Percentiles rank a stretch among this genome's conserved stretches.
phyloP scores from a whole-genome alignment of 2,797 vertebrate genomes.

The Darevskia nairensis region DNA sequence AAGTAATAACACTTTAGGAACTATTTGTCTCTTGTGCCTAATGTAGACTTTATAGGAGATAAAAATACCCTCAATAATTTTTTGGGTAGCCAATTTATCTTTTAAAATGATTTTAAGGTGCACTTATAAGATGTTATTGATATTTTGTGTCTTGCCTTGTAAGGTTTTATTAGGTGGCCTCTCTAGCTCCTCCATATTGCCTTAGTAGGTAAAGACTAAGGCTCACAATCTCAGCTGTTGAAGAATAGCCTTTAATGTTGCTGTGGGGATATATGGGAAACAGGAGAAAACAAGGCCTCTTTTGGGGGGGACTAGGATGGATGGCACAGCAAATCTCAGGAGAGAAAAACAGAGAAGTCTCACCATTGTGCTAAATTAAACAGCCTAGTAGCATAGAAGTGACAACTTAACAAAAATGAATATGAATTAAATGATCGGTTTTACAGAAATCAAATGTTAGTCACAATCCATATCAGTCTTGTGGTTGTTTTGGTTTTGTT shows the following conservation, averaged over 20 bases:
- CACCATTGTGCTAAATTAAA: not conserved
- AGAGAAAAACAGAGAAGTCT: not conserved
- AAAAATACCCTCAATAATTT: conserved; percentile 37
- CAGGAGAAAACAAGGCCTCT: not conserved
- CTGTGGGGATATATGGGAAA: not conserved
- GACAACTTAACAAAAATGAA: not conserved
- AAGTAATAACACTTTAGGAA: conserved; percentile 63
- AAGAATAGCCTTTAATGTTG: fast-evolving
- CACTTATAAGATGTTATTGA: conserved; percentile 28
- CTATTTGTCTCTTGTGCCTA: conserved; percentile 55
- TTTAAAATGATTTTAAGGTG: conserved; percentile 38
- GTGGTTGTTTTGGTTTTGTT: too few species aligned
- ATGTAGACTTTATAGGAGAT: conserved; percentile 30
- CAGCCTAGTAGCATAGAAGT: not conserved
- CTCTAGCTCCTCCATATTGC: not conserved
- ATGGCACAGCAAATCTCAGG: not conserved
- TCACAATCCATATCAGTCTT: too few species aligned
- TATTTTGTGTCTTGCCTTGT: conserved; percentile 24
- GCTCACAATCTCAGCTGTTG: not conserved
- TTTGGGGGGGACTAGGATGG: not conserved
- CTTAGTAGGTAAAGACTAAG: conserved; percentile 2
- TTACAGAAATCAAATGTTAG: not conserved
- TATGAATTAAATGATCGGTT: not conserved
- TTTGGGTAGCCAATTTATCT: conserved; percentile 33
- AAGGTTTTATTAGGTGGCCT: conserved; percentile 30